Base-by-base conservation (phyloP, 2,888 invertebrate species). In the Acrobasis repandana region DNA sequence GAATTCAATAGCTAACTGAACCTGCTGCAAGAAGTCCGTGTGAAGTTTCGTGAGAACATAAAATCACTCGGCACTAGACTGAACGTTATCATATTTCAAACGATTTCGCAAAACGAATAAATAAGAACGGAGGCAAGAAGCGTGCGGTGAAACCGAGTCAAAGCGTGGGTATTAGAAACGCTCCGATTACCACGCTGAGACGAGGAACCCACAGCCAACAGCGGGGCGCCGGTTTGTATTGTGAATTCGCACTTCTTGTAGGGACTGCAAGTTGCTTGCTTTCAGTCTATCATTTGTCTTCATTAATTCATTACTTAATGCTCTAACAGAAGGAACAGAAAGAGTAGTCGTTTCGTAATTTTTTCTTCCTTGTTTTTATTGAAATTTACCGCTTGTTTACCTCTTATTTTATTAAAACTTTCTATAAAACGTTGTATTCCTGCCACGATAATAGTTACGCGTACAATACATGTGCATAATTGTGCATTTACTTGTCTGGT, bases 111-210 rank as follows among this genome's bases (percentile, higher is more conserved):
- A 91, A 91, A 89, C 88, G 86, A 88, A 90, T 87, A 89, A 90
- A 87, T 83, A 91, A 86, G 88, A 91, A 87, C 85, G 83, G 76
- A 88, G 89, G 89, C 87, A 90, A 90, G 88, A 91, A 88, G 87
- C 88, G 89, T 91, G 88, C 90, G 88, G 89, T 91, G 91, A 90
- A 90, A 92, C 87, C 82, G 83, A 90, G 83, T 88, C 90, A 86
- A 88, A 90, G 89, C 90, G 90, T 88, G 88, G 86, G 88, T 92
- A 92, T 91, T 90, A 91, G 90, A 91, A 91, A 90, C 89, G 91
- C 90, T 91, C 91, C 91, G 88, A 87, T 91, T 90, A 89, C 91
- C 86, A 83, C 86, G 89, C 78, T 78, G 74, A 79, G 82, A 77
- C 79, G 74, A 75, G 74, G 72, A 71, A 74, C 71, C 69, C 72